Conservation (phyloP, 2,797 vertebrate species). For the Pseudochirops cupreus region DNA sequence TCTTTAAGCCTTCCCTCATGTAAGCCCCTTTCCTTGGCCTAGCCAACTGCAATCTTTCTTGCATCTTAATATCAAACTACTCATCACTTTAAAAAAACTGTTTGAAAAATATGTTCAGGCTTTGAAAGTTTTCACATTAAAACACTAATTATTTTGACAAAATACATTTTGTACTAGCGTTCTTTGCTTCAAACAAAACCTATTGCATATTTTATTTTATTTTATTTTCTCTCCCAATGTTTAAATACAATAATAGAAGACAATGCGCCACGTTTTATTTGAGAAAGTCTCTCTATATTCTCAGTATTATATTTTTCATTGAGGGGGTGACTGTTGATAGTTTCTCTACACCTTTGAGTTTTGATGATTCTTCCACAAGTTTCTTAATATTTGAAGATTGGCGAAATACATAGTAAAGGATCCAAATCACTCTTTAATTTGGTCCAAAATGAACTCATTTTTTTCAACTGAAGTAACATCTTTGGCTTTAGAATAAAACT, state of each 20-base stretch:
- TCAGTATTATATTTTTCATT: background rate
- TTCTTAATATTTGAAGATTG: conserved; percentile 32
- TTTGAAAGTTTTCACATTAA: conserved; percentile 17
- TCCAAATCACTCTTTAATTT: background rate
- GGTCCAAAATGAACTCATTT: conserved; percentile 4
- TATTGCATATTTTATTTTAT: conserved; percentile 1
- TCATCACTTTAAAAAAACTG: background rate
- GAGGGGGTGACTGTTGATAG: background rate
- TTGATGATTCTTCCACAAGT: conserved; percentile 15
- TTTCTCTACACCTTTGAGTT: background rate
- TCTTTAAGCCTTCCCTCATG: background rate
- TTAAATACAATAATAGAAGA: background rate
- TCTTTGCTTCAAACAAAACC: conserved; percentile 3
- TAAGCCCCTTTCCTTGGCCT: background rate
- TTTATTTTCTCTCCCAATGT: background rate
- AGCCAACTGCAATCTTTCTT: background rate
- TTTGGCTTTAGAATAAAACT: conserved; percentile 42
- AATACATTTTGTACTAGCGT: conserved; percentile 13
- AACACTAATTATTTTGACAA: background rate
- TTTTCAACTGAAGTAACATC: conserved; percentile 28
- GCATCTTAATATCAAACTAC: background rate
- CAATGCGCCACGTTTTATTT: background rate
- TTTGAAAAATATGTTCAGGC: background rate
- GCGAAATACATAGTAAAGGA: conserved; percentile 35
- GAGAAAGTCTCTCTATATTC: background rate